These are phyloP conservation scores for Scrobipalpa costella DNA, from an alignment of 2,888 invertebrate genomes.

Conservation along the genomic window DNA sequence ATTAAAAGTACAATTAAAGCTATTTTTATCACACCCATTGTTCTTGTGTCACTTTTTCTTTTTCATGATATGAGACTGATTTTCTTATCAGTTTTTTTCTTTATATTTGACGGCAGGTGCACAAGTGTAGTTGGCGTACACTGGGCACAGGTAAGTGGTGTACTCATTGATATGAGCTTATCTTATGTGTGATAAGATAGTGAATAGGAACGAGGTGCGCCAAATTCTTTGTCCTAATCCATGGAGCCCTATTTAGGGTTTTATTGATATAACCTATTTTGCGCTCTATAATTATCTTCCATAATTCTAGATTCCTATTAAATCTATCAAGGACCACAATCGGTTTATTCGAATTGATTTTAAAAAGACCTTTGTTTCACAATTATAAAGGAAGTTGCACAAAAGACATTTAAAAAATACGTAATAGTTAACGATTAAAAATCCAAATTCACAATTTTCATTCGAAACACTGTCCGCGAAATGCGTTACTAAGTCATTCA, in stretches of 20 bases:
- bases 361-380: no score
- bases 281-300: no score
- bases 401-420: no score
- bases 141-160: slow-evolving; percentile 64
- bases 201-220: slow-evolving; percentile 78
- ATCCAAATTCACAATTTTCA: no score
- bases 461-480: no score
- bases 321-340: no score
- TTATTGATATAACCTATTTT: slow-evolving; percentile 25
- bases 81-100: slow-evolving; percentile 49
- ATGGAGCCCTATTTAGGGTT: slow-evolving; percentile 49
- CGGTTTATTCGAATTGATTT: no score
- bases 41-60: slow-evolving; percentile 38
- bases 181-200: slow-evolving; percentile 77
- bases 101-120: slow-evolving; percentile 60
- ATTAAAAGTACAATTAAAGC: slow-evolving; percentile 58
- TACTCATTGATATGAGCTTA: slow-evolving; percentile 71
- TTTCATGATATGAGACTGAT: slow-evolving; percentile 35
- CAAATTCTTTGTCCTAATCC: slow-evolving; percentile 79
- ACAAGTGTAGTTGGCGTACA: slow-evolving; percentile 60
- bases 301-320: no score
- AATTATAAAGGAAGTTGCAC: no score
- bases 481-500: no score
- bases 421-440: no score
- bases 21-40: slow-evolving; percentile 67